Evolutionary conservation across 2,888 invertebrate species (phyloP), one percentile per base, ranked within the genome.

Genomic region (Himalopsyche tibetana): DNA sequence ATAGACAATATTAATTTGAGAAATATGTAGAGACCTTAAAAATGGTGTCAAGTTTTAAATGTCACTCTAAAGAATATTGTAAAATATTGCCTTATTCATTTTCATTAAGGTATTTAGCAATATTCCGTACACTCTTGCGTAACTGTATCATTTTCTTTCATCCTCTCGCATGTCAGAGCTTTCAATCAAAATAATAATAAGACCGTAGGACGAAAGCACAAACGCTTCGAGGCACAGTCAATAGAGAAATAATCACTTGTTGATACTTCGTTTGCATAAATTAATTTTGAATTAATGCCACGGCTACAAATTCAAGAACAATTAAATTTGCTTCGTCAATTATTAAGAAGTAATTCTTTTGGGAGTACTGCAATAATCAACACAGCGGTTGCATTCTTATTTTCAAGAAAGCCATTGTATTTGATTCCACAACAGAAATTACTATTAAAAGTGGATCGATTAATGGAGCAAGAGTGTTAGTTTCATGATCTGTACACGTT

Each of bases 201-300:
- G 17, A 11, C 40, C 36, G 80, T 17, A 38, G 80, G 80, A 80
- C 38, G 80, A 80, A 63, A 63, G 63, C 63, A 63, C 80, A 38
- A 51, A 80, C 38, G 80, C 40, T 63, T 5, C 28, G 15, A 80
- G 40, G 40, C 80, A 80, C 40, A 80, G 80, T 80, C 80, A 80
- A 80, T 80, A 80, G 55, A 40, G 56, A 82, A 42, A 17, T 82
- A 83, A 84, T 86, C 83, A 86, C 86, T 86, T 84, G 84, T 86
- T 86, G 86, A 84, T 84, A 86, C 84, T 84, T 83, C 63, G 83
- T 86, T 86, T 81, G 86, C 86, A 86, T 86, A 86, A 86, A 84
- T 86, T 86, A 81, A 28, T 80, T 81, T 81, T 3, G 19, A 81
- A 81, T 81, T 81, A 5, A 42, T 81, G 63, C 63, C 63, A 63